Evolutionary conservation across 2,888 invertebrate genomes (phyloP), one percentile per base, ranked within the genome.

Genomic region (Adelognathus sp.): DNA sequence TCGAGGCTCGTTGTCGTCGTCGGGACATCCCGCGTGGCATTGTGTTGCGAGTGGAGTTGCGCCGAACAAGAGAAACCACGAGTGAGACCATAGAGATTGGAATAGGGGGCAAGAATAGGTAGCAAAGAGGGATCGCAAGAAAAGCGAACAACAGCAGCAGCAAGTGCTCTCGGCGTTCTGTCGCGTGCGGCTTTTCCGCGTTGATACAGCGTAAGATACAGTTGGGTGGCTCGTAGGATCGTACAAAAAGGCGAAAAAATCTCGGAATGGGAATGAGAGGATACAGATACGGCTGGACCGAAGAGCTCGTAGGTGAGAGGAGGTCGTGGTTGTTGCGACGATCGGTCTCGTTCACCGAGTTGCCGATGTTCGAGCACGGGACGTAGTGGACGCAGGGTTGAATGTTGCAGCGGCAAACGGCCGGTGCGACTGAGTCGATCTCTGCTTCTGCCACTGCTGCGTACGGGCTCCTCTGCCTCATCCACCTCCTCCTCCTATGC

Each of bases 161-260:
- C 67, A 27, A 56, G 46, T 39, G 56, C 69, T 85, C 29, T 6
- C 14, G 82, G 82, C 85, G 86, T 87, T 85, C 86, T 85, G 87
- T 87, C 87, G 87, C 87, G 87, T 86, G 86, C 87, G 7, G 29
- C 50, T 4, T 9, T 21, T 18, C 9, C 6, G 46, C 21, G 46
- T 18, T 21, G 11, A 0, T 41, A 41, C 41, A 14, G 3, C n/a
- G n/a, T 50, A 11, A 24, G 50, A 21, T 21, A n/a, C n/a, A n/a
- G 50, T 50, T 21, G 21, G 4, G 9, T 7, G 41, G 4, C n/a
- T 41, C 31, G 31, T 3, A 6, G 50, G n/a, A 24, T 11, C 14
- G 27, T 27, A 46, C 29, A 52, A 56, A 54, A 41, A 41, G 31
- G 31, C n/a, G 21, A 61, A 29, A 33, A 29, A 7, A 29, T 31